Evolutionary conservation across 2,888 invertebrate species (phyloP), one percentile per base, ranked within the genome.

Genomic region (Clitarchus hookeri): DNA sequence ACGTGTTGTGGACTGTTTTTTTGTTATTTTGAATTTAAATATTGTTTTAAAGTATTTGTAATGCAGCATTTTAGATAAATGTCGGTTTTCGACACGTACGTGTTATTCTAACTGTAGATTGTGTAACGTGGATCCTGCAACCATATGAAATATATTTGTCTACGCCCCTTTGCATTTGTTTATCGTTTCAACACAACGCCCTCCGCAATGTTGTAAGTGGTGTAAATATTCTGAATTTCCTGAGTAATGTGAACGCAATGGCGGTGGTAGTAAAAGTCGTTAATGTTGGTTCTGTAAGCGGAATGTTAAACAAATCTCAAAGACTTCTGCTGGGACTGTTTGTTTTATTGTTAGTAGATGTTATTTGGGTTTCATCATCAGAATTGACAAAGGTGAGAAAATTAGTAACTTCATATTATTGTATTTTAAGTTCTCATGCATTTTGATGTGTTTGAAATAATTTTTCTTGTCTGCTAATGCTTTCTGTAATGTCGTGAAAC

Each of bases 351-450:
- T 92, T 98, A 90, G 98, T 99, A 89, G 98, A 98, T 92, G 93
- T 98, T 87, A 95, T 99, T 90, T 99, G 99, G 98, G 98, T 99
- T 85, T 95, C 97, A 85, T 98, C 98, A 84, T 97, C 98, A 78
- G 98, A 99, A 93, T 93, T 99, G 87, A 98, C 98, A 87, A 97
- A 98, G 95, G 98, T 98, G 93, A 92, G 90, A 88, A 85, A 80
- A 80, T 25, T 2, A 16, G 80, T 27, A 80, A 80, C 9, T 53
- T 53, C 6, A 53, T 53, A 16, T 53, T 53, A 16, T 53, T 53
- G 53, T 53, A 53, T 53, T 53, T 53, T 12, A 53, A 53, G 53
- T 8, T 12, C 4, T 16, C 6, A 12, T 53, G 6, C 53, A 53
- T 53, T 53, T 16, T 53, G 53, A 8, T 36, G 36, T 36, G 36